These are phyloP conservation scores for Neocrepidodera transversa DNA, from an alignment of 2,888 invertebrate genomes.

Conservation along the genomic window DNA sequence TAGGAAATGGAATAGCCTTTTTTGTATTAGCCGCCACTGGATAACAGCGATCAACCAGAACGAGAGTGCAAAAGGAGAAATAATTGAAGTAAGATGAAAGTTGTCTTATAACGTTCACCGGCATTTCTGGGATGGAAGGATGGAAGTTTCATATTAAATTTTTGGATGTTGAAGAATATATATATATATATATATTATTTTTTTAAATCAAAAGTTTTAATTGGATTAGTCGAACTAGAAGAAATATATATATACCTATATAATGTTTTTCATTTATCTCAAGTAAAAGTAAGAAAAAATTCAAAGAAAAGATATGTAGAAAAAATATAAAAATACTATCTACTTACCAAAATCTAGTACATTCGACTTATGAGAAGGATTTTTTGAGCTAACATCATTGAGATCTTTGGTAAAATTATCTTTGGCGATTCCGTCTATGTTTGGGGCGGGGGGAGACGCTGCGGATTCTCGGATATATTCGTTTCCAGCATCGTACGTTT, in stretches of 20 bases:
- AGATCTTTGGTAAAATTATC: conserved; percentile 55
- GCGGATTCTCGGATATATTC: conserved; percentile 66
- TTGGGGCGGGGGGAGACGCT: conserved; percentile 65
- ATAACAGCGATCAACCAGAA: neutral
- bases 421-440: conserved; percentile 60
- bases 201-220: too few species aligned
- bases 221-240: neutral
- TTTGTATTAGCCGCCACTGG: neutral
- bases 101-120: conserved; percentile 15
- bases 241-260: too few species aligned
- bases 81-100: conserved; percentile 26
- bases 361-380: conserved; percentile 52
- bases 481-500: conserved; percentile 62
- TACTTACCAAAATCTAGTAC: conserved; percentile 55
- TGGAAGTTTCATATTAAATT: conserved; percentile 20
- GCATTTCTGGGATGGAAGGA: neutral
- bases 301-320: too few species aligned
- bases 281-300: too few species aligned
- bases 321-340: too few species aligned
- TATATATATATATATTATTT: too few species aligned
- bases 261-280: too few species aligned
- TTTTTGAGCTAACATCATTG: conserved; percentile 49
- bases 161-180: conserved; percentile 10
- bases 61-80: conserved; percentile 19
- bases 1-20: too few species aligned